A percentile compares a stretch with the other conserved stretches of the same genome.
phyloP scores from a whole-genome alignment of 2,797 vertebrate genomes.

The Coregonus suidteri region DNA sequence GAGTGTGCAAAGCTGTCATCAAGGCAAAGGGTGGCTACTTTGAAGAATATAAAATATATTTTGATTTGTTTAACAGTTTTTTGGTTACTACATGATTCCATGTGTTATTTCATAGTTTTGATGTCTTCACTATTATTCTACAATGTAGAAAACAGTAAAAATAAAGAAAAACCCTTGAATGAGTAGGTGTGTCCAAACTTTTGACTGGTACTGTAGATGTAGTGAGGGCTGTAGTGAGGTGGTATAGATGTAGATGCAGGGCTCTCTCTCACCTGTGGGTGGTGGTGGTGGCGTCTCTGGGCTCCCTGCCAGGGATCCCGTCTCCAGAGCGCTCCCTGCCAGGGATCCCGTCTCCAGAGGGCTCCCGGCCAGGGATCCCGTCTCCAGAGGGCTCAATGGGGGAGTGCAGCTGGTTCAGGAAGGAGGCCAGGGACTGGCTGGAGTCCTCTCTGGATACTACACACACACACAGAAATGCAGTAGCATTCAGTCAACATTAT shows the following conservation, averaged over 20 bases:
- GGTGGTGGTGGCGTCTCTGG: slow-evolving; percentile 58
- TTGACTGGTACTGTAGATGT: too few species aligned
- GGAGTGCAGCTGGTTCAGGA: slow-evolving; percentile 85
- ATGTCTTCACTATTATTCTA: too few species aligned
- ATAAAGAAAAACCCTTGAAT: too few species aligned
- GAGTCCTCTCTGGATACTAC: slow-evolving; percentile 93
- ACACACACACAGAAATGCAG: slow-evolving; percentile 5
- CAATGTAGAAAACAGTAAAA: too few species aligned
- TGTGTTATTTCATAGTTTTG: too few species aligned
- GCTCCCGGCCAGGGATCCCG: slow-evolving; percentile 37
- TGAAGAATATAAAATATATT: too few species aligned
- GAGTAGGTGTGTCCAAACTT: too few species aligned
- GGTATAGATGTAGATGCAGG: slow-evolving; percentile 19
- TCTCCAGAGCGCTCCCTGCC: too few species aligned
- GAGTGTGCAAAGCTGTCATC: too few species aligned
- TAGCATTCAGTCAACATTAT: background rate
- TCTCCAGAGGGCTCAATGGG: slow-evolving; percentile 75
- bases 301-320: slow-evolving; percentile 36
- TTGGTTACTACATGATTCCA: too few species aligned
- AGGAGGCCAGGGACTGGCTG: slow-evolving; percentile 89
- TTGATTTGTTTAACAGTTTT: too few species aligned
- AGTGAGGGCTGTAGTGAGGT: background rate
- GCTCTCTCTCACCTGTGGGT: slow-evolving; percentile 80
- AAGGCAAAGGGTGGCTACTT: too few species aligned
- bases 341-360: background rate